Percentiles rank a stretch among this genome's conserved stretches.
phyloP scores from a whole-genome alignment of 1,140 invertebrate genomes.

The Zaprionus gabonicus region DNA sequence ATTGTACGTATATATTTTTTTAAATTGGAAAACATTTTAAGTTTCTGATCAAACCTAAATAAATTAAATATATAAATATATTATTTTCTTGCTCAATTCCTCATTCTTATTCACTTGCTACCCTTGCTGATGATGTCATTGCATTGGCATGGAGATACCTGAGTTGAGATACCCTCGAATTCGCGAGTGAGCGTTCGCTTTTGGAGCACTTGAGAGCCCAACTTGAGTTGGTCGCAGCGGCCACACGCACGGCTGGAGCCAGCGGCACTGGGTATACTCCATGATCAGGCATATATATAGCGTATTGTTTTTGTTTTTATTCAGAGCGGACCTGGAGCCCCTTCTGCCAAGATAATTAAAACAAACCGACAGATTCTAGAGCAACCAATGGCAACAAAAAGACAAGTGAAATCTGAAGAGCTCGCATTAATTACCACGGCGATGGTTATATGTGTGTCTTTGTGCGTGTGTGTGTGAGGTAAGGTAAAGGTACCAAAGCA shows the following conservation, averaged over 20 bases:
- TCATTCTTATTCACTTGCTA: not conserved
- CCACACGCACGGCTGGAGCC: constrained; percentile 53
- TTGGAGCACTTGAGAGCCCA: constrained; percentile 54
- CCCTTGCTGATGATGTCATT: constrained; percentile 33
- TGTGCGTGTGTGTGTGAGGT: constrained; percentile 17
- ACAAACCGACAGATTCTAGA: constrained; percentile 71
- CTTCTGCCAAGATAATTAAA: constrained; percentile 57
- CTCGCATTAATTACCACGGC: constrained; percentile 62
- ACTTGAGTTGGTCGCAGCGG: constrained; percentile 52
- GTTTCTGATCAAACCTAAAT: not conserved
- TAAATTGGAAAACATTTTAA: not conserved
- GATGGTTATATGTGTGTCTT: constrained; percentile 6
- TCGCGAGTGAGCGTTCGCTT: constrained; percentile 45
- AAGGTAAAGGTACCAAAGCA: constrained; percentile 40
- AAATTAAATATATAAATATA: not conserved
- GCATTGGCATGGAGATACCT: constrained; percentile 13
- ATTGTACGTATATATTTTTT: too few relatives aligned
- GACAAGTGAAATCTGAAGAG: constrained; percentile 77
- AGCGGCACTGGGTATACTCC: constrained; percentile 19
- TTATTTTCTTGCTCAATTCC: not conserved
- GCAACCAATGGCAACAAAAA: constrained; percentile 64
- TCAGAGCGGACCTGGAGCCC: constrained; percentile 17
- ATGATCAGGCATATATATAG: constrained; percentile 62
- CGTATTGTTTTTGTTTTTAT: constrained; percentile 10
- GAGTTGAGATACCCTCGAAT: constrained; percentile 12